These are phyloP conservation scores for Sphecodes monilicornis DNA, from an alignment of 2,888 invertebrate species.

Conservation along the genomic window DNA sequence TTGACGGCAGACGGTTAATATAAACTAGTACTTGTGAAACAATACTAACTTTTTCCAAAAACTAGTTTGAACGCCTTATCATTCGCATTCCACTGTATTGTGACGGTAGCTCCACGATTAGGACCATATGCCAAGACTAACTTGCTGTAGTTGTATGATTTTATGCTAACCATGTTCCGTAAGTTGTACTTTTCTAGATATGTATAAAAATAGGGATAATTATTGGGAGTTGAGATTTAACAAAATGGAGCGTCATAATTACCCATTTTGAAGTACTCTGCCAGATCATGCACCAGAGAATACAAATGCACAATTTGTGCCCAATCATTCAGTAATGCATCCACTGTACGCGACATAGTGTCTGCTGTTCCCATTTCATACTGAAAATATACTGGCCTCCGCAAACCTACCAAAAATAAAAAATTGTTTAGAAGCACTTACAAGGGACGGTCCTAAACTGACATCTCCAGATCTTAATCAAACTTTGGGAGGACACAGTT, in stretches of 20 bases:
- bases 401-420: slow-evolving; percentile 86
- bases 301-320: slow-evolving; percentile 96
- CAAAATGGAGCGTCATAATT: background rate
- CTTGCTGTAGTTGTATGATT: slow-evolving; percentile 96
- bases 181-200: slow-evolving; percentile 87
- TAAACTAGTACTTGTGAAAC: background rate
- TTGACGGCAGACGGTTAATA: background rate
- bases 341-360: slow-evolving; percentile 91
- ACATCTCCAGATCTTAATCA: no score
- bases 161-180: slow-evolving; percentile 91
- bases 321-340: slow-evolving; percentile 96
- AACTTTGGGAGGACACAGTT: no score
- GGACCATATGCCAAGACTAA: slow-evolving; percentile 95
- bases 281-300: slow-evolving; percentile 92
- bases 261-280: slow-evolving; percentile 92
- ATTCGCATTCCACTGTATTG: slow-evolving; percentile 91
- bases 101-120: slow-evolving; percentile 93
- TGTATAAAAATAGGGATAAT: slow-evolving; percentile 32
- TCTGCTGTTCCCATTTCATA: slow-evolving; percentile 96
- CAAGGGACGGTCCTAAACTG: background rate
- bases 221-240: background rate
- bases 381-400: slow-evolving; percentile 95
- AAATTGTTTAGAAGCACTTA: background rate
- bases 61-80: slow-evolving; percentile 92
- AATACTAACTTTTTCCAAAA: slow-evolving; percentile 83